phyloP scores from a whole-genome alignment of 2,888 invertebrate genomes.

The Oscheius onirici region DNA sequence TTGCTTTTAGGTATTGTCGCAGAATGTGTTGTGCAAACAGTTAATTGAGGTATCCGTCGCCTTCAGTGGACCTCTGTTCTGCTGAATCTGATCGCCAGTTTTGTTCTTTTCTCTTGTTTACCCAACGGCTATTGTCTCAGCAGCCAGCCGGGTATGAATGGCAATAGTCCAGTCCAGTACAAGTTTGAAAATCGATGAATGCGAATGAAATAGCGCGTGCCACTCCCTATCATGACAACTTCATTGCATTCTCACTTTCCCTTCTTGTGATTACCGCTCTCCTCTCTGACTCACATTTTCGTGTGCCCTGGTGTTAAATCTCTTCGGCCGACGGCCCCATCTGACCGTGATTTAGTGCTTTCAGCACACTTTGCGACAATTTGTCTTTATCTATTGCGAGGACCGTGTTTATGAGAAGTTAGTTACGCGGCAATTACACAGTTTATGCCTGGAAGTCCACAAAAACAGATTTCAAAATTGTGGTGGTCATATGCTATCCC shows the following conservation, averaged over 20 bases:
- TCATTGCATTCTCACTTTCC: neutral
- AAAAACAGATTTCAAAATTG: too few species aligned
- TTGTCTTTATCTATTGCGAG: neutral
- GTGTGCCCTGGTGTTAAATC: neutral
- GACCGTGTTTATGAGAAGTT: too few species aligned
- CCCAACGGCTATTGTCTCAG: neutral
- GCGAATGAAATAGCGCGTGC: slow-evolving; percentile 13
- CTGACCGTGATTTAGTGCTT: neutral
- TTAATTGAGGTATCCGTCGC: neutral
- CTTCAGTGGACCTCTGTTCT: neutral
- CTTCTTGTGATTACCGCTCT: neutral
- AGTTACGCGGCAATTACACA: too few species aligned
- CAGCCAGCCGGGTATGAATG: neutral
- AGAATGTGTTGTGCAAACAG: slow-evolving; percentile 21
- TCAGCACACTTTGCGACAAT: neutral
- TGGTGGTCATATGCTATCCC: neutral
- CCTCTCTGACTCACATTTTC: neutral
- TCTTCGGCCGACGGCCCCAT: neutral
- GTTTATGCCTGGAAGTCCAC: too few species aligned
- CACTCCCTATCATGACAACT: slow-evolving; percentile 18
- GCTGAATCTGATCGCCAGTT: neutral
- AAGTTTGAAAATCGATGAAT: slow-evolving; percentile 30
- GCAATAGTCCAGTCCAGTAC: neutral
- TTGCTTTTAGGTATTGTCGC: slow-evolving; percentile 22
- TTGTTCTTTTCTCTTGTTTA: neutral